A percentile compares a stretch with the other conserved stretches of the same genome.
Conservation (phyloP, 2,113 vertebrate species). For the Trochalopteron elliotii region DNA sequence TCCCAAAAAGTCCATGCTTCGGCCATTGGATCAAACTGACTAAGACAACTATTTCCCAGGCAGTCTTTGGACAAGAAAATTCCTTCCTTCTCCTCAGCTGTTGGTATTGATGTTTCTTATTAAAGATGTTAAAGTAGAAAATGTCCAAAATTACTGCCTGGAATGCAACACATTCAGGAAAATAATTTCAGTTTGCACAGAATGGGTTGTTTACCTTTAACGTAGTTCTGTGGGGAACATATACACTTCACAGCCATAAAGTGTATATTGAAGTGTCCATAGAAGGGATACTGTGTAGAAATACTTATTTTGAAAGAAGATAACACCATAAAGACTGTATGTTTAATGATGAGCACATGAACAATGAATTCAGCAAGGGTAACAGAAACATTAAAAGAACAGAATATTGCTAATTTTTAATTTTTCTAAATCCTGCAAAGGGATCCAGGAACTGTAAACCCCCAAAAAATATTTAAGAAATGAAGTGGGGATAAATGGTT, state of each 20-base stretch:
- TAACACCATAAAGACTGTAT: neutral
- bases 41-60: neutral
- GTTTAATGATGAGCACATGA: neutral
- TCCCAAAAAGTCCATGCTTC: rapidly evolving
- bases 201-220: neutral
- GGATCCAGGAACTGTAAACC: neutral
- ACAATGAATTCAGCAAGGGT: neutral
- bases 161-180: neutral
- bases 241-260: neutral
- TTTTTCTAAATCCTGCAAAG: neutral
- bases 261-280: neutral
- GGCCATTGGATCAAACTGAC: neutral
- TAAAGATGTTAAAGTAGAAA: neutral
- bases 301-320: neutral
- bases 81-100: neutral
- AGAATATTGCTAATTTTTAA: neutral
- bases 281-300: neutral
- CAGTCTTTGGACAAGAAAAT: neutral
- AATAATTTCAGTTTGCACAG: neutral
- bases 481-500: rapidly evolving
- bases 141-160: neutral
- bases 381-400: neutral
- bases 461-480: neutral
- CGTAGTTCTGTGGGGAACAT: neutral
- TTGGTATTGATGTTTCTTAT: neutral